Percentiles rank a stretch among this genome's conserved stretches.
Conservation (phyloP, 2,888 invertebrate genomes). For the Alloplasta piceator region DNA sequence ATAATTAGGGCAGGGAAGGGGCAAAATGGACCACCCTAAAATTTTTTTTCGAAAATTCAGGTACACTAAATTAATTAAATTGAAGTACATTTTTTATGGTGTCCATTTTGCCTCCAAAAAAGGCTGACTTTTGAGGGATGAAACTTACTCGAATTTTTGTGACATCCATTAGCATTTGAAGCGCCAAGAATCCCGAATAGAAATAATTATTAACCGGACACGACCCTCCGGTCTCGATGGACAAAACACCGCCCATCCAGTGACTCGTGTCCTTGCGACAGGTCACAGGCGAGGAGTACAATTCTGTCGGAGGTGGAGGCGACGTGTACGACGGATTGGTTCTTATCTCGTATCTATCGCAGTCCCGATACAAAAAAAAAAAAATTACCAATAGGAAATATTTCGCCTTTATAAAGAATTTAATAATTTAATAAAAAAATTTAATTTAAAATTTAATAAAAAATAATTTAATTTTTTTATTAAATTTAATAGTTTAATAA, state of each 20-base stretch:
- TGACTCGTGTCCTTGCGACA: slow-evolving; percentile 87
- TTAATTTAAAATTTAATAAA: no score
- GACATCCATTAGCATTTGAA: slow-evolving; percentile 89
- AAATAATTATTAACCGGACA: slow-evolving; percentile 91
- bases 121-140: not conserved
- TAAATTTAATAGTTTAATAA: no score
- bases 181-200: slow-evolving; percentile 89
- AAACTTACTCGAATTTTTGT: slow-evolving; percentile 88
- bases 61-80: no score
- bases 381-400: not conserved
- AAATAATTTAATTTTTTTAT: no score
- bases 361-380: not conserved
- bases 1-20: slow-evolving; percentile 1
- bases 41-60: no score
- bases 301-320: slow-evolving; percentile 87
- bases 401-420: not conserved
- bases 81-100: no score
- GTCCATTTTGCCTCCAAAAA: no score
- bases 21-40: not conserved
- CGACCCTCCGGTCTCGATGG: slow-evolving; percentile 88
- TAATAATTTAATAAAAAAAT: no score
- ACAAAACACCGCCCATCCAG: slow-evolving; percentile 87
- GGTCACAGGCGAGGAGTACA: slow-evolving; percentile 88
- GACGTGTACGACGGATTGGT: slow-evolving; percentile 88
- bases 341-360: slow-evolving; percentile 88